These are phyloP conservation scores for Hemicrepidius hirtus DNA, from an alignment of 2,888 invertebrate genomes.

Conservation along the genomic window DNA sequence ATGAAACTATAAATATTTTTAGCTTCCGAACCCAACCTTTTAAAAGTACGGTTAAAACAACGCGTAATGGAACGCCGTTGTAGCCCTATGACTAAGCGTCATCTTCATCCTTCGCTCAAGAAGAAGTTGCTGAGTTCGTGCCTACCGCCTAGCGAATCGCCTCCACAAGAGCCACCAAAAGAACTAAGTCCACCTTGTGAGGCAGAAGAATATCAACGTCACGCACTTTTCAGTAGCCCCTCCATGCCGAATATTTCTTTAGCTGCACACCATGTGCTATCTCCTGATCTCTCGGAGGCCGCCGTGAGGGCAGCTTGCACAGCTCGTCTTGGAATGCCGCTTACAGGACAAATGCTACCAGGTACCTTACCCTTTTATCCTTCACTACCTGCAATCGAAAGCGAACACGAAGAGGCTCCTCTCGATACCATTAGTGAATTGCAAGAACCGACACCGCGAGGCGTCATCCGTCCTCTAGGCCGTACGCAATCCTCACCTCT, in stretches of 20 bases:
- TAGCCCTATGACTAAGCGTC: conserved; percentile 91
- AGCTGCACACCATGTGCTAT: conserved; percentile 73
- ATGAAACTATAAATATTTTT: conserved; percentile 57
- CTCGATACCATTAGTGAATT: conserved; percentile 72
- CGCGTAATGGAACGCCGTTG: conserved; percentile 96
- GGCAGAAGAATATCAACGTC: conserved; percentile 82
- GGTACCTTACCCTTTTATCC: conserved; percentile 83
- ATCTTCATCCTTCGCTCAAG: conserved; percentile 83
- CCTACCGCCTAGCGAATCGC: conserved; percentile 80
- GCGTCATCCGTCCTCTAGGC: conserved; percentile 82
- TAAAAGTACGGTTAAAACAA: conserved; percentile 94
- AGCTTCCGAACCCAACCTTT: conserved; percentile 98
- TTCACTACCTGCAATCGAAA: conserved; percentile 76
- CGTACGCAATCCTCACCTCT: conserved; percentile 96
- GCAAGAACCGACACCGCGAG: conserved; percentile 67
- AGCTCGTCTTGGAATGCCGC: conserved; percentile 79
- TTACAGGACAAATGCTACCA: conserved; percentile 80
- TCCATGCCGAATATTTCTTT: conserved; percentile 98
- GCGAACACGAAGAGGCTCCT: conserved; percentile 74
- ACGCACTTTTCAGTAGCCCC: conserved; percentile 91
- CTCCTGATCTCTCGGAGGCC: conserved; percentile 81
- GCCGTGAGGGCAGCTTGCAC: conserved; percentile 84
- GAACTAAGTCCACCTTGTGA: conserved; percentile 76
- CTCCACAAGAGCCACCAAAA: conserved; percentile 72
- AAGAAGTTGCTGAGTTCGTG: conserved; percentile 79